Percentiles rank a stretch among this genome's conserved stretches.
Evolutionary conservation across 2,888 invertebrate species (phyloP).

Genomic region (Drosophila robusta): DNA sequence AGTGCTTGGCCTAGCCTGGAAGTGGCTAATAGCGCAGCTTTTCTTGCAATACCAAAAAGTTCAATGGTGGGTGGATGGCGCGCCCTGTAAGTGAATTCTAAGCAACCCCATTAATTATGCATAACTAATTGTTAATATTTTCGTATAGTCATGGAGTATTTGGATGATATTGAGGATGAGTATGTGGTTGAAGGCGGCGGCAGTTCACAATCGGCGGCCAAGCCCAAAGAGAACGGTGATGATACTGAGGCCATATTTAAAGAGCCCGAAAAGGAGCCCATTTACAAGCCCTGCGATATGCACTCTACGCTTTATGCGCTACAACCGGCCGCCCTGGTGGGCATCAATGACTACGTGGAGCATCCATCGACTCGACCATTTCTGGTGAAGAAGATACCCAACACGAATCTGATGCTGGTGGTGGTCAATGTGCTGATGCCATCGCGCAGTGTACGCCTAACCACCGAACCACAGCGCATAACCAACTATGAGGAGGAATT

Average conservation of each 20-base stretch:
- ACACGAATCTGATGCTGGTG: slow-evolving; percentile 92
- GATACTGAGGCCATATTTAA: slow-evolving; percentile 85
- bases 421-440: slow-evolving; percentile 88
- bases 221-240: slow-evolving; percentile 79
- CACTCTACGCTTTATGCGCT: slow-evolving; percentile 89
- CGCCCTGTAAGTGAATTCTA: slow-evolving; percentile 78
- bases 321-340: slow-evolving; percentile 86
- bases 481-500: slow-evolving; percentile 86
- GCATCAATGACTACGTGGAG: slow-evolving; percentile 85
- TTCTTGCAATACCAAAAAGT: slow-evolving; percentile 83
- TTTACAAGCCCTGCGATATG: slow-evolving; percentile 89
- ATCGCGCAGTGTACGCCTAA: slow-evolving; percentile 85
- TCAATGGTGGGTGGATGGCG: slow-evolving; percentile 83
- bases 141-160: slow-evolving; percentile 84
- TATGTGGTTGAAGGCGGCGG: slow-evolving; percentile 84
- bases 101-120: not conserved
- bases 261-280: slow-evolving; percentile 78
- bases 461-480: slow-evolving; percentile 86
- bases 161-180: slow-evolving; percentile 84
- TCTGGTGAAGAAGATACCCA: slow-evolving; percentile 90
- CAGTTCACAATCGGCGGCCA: slow-evolving; percentile 61
- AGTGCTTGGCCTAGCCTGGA: slow-evolving; percentile 81
- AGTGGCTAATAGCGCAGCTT: slow-evolving; percentile 85
- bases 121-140: not conserved
- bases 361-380: slow-evolving; percentile 87